Conservation (phyloP, 2,113 vertebrate species). For the Clarias macrocephalus region DNA sequence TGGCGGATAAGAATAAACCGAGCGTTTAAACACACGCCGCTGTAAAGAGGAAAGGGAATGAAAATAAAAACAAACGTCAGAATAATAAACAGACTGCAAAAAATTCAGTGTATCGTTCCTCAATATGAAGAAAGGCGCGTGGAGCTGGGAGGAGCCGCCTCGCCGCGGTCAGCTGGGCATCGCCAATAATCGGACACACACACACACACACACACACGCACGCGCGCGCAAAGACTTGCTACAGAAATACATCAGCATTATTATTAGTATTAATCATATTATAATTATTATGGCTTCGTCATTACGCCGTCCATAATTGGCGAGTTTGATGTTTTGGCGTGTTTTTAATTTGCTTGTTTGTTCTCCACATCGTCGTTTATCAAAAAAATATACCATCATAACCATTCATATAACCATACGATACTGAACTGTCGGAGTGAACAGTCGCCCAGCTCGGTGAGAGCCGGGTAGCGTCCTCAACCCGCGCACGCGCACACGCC, state of each 20-base stretch:
- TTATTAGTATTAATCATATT: background rate
- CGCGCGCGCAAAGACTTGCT: too few species aligned
- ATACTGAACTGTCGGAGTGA: background rate
- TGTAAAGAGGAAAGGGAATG: background rate
- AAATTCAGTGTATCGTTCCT: conserved; percentile 25
- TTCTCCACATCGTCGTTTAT: background rate
- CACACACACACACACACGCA: too few species aligned
- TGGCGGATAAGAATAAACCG: background rate
- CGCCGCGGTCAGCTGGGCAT: background rate
- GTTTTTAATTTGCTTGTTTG: background rate
- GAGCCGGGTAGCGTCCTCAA: background rate
- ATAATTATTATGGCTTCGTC: background rate
- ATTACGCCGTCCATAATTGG: background rate
- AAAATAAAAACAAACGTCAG: too few species aligned
- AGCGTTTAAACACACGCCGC: background rate
- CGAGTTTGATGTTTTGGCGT: background rate
- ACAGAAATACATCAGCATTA: background rate
- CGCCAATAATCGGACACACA: background rate
- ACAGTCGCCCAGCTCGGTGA: too few species aligned
- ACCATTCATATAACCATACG: background rate
- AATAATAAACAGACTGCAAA: background rate
- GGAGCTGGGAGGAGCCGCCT: background rate
- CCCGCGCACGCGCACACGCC: background rate
- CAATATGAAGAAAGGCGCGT: conserved; percentile 34
- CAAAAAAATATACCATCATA: background rate